Evolutionary conservation across 2,888 invertebrate genomes (phyloP).

Genomic region (Drosophila histrio): DNA sequence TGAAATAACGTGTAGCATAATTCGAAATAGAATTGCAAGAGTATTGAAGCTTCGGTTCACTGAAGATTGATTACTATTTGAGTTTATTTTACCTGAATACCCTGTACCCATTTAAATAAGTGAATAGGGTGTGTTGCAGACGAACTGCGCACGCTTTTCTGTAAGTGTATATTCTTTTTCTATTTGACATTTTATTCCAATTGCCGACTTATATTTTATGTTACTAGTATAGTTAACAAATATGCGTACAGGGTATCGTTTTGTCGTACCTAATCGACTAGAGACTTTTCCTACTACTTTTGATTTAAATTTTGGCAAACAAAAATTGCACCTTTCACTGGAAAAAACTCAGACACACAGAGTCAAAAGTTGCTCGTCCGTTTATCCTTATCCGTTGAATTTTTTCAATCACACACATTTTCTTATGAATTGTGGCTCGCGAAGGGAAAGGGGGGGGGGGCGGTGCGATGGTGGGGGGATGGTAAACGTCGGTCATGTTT

Average conservation of each 20-base stretch:
- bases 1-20: neutral
- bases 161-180: neutral
- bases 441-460: neutral
- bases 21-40: conserved; percentile 12
- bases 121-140: neutral
- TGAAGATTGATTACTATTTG: conserved; percentile 16
- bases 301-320: conserved; percentile 31
- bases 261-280: conserved; percentile 1
- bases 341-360: neutral
- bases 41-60: conserved; percentile 43
- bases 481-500: conserved; percentile 75
- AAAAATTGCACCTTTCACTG: conserved; percentile 65
- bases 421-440: conserved; percentile 52
- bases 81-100: conserved; percentile 20
- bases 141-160: neutral
- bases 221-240: neutral
- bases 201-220: neutral
- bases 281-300: neutral
- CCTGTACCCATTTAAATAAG: neutral
- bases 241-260: neutral
- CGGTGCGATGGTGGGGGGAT: neutral
- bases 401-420: conserved; percentile 72
- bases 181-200: neutral
- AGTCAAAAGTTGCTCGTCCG: conserved; percentile 25
- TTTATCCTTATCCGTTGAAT: conserved; percentile 39